A percentile compares a stretch with the other conserved stretches of the same genome.
These are phyloP conservation scores for Colletes collaris DNA, from an alignment of 2,888 invertebrate species.

Conservation along the genomic window DNA sequence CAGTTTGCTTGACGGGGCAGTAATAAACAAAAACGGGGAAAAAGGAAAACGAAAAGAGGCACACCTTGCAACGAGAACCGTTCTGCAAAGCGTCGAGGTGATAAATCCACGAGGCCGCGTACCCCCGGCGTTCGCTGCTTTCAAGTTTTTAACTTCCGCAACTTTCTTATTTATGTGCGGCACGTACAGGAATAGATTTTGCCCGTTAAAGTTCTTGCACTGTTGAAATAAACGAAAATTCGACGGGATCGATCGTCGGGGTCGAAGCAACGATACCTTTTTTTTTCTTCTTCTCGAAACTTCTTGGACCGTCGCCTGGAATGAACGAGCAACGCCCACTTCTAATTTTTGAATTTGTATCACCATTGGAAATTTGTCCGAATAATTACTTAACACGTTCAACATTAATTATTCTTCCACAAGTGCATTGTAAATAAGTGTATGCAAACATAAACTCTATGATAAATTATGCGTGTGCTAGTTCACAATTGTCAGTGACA, in stretches of 20 bases:
- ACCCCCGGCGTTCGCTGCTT: constrained; percentile 59
- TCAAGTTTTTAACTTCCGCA: constrained; percentile 78
- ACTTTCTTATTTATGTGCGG: constrained; percentile 81
- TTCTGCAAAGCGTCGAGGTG: constrained; percentile 52
- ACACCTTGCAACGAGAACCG: constrained; percentile 21
- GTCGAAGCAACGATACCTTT: constrained; percentile 18
- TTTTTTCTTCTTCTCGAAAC: not conserved
- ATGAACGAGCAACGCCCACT: not conserved
- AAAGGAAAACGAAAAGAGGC: constrained; percentile 17
- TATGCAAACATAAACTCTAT: no score
- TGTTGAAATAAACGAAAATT: constrained; percentile 61
- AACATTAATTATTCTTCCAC: no score
- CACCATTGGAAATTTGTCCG: no score
- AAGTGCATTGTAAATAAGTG: no score
- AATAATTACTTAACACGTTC: no score
- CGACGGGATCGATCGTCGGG: constrained; percentile 51
- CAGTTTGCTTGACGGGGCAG: constrained; percentile 55
- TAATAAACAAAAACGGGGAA: constrained; percentile 65
- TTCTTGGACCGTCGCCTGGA: not conserved
- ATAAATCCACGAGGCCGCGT: constrained; percentile 63
- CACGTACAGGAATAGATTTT: constrained; percentile 79
- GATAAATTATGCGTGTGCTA: no score
- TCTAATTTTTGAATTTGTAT: not conserved
- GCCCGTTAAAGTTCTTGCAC: constrained; percentile 65
- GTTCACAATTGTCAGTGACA: no score